A percentile compares a stretch with the other conserved stretches of the same genome.
Evolutionary conservation across 2,888 invertebrate species (phyloP).

Genomic region (Eurois occulta): DNA sequence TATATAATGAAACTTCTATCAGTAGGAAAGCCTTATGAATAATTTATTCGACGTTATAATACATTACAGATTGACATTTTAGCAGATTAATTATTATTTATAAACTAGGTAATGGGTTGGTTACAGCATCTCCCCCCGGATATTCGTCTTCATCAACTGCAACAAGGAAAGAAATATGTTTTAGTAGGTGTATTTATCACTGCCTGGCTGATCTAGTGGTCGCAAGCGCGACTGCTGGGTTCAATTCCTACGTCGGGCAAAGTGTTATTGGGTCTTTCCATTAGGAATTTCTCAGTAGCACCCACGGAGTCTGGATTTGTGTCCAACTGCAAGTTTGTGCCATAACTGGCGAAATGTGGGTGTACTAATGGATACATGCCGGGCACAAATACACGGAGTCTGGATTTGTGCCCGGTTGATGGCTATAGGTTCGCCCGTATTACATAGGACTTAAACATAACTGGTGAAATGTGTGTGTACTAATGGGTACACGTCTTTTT

Average conservation of each 20-base stretch:
- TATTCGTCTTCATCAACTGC: conserved; percentile 87
- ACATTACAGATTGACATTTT: conserved; percentile 7
- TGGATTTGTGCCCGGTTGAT: too few relatives aligned
- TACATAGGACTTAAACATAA: too few relatives aligned
- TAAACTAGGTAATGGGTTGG: conserved; percentile 38
- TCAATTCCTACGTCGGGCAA: background rate
- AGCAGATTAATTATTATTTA: background rate
- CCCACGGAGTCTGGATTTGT: background rate
- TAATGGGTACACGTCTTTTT: too few relatives aligned
- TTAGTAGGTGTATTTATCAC: background rate
- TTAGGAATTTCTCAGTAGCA: background rate
- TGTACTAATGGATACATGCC: background rate
- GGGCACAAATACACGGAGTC: too few relatives aligned
- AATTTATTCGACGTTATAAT: conserved; percentile 35
- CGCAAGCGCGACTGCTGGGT: too few relatives aligned
- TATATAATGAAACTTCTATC: conserved; percentile 4
- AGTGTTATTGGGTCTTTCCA: background rate
- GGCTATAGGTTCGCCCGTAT: too few relatives aligned
- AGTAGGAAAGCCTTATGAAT: conserved; percentile 18
- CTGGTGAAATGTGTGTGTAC: too few relatives aligned
- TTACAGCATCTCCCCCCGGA: conserved; percentile 80
- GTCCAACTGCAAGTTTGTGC: background rate
- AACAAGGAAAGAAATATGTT: conserved; percentile 56
- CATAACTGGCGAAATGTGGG: background rate
- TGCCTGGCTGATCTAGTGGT: background rate